Base-by-base conservation (phyloP, 2,888 invertebrate species). In the Choristoneura rosaceana region DNA sequence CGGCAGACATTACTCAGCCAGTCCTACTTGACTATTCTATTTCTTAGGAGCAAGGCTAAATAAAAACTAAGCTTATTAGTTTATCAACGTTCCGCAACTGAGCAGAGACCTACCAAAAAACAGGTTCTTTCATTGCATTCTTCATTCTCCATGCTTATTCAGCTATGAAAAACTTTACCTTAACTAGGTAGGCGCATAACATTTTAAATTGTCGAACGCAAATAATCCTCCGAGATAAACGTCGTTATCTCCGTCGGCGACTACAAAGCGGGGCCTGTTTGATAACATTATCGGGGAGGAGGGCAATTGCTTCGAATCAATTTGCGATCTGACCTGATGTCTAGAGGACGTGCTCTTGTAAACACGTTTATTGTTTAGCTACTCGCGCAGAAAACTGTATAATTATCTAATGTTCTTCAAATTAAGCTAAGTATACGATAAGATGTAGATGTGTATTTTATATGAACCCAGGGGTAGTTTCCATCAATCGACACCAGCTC, bases 291-390 rank as follows among this genome's bases (percentile, higher is more conserved):
- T 89, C 87, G 17, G 8, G 52, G 75, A 74, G 69, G 78, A 78
- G 83, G 79, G 78, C 82, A 82, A 82, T 83, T 78, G 83, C 75
- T 81, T 15, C 82, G 80, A 91, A 88, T 91, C 90, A 90, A 90
- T 90, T 90, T 84, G 87, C 84, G 81, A 83, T 76, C 75, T 85
- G 88, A 90, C 88, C 88, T 79, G 67, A 70, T 74, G 78, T 80
- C 75, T 75, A 71, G 73, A 74, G 75, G 71, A 68, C 69, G 75
- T 73, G 77, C 74, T 52, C 59, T 63, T 52, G 64, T 73, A 73
- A 73, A 73, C 73, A 73, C 69, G 60, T 4, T 64, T 68, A 68
- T 71, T 73, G 68, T 69, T 69, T 58, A 68, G 47, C 15, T 45
- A 25, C 52, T 63, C n/a, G 38, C 43, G 38, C 33, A 14, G n/a